These are phyloP conservation scores for Probaryconus sp. DNA, from an alignment of 1,140 invertebrate species.

Conservation along the genomic window DNA sequence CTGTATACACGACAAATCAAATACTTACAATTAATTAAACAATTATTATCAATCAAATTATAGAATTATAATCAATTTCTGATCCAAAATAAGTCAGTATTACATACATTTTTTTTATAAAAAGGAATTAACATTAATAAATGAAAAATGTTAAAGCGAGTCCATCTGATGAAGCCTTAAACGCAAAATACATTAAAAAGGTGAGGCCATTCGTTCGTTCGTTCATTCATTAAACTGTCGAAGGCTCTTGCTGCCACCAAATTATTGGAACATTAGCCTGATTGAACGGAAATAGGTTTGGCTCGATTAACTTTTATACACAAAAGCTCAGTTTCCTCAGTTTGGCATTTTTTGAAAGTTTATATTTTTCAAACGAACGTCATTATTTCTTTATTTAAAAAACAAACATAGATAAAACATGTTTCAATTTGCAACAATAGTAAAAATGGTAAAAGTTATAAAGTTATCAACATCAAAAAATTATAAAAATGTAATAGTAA, in stretches of 20 bases:
- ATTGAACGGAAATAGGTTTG: conserved; percentile 74
- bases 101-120: no score
- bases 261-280: conserved; percentile 78
- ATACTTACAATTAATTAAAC: no score
- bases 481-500: neutral
- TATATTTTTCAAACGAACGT: conserved; percentile 3
- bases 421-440: neutral
- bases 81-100: no score
- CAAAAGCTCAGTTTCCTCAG: conserved; percentile 15
- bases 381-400: neutral
- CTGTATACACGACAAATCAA: no score
- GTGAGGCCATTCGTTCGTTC: conserved; percentile 65
- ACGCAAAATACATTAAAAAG: conserved; percentile 33
- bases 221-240: conserved; percentile 64
- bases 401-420: no score
- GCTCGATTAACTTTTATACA: conserved; percentile 59
- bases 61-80: no score
- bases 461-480: neutral
- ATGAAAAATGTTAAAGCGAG: no score
- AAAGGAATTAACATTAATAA: no score
- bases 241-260: conserved; percentile 63
- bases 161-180: neutral
- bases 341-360: conserved; percentile 3
- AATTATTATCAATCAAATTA: no score
- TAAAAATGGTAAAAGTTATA: no score